Conservation (phyloP, 53 echinoderm and acorn worm genomes). For the Arbacia lixula region DNA sequence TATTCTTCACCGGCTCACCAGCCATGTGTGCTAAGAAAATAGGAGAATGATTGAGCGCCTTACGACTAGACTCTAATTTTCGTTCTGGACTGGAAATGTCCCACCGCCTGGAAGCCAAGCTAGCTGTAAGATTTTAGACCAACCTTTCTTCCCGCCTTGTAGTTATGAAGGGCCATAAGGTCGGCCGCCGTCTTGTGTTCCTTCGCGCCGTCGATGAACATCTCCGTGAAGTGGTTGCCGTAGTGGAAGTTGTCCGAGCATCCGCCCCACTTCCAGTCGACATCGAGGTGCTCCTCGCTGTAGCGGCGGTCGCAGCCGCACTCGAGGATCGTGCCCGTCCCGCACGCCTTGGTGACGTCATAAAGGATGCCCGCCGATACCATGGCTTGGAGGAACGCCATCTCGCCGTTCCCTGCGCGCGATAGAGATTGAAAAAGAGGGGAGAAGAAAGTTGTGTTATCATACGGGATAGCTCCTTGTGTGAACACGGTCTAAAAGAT, state of each 20-base stretch:
- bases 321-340: constrained; percentile 82
- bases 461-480: no score
- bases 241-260: constrained; percentile 94
- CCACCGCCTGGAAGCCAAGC: no score
- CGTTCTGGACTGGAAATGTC: no score
- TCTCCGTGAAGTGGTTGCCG: constrained; percentile 86
- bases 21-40: no score
- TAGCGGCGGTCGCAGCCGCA: constrained; percentile 84
- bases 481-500: no score
- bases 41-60: no score
- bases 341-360: constrained; percentile 89
- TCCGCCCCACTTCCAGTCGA: constrained; percentile 95
- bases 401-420: constrained; percentile 86
- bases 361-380: constrained; percentile 93
- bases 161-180: constrained; percentile 89
- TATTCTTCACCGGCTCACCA: no score
- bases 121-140: no score
- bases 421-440: background rate
- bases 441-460: background rate
- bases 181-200: constrained; percentile 68
- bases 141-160: constrained; percentile 92
- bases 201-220: constrained; percentile 84
- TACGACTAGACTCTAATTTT: no score
- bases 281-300: constrained; percentile 34
- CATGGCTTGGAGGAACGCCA: constrained; percentile 85